phyloP scores from a whole-genome alignment of 2,113 vertebrate species.

The Oryzias melastigma region DNA sequence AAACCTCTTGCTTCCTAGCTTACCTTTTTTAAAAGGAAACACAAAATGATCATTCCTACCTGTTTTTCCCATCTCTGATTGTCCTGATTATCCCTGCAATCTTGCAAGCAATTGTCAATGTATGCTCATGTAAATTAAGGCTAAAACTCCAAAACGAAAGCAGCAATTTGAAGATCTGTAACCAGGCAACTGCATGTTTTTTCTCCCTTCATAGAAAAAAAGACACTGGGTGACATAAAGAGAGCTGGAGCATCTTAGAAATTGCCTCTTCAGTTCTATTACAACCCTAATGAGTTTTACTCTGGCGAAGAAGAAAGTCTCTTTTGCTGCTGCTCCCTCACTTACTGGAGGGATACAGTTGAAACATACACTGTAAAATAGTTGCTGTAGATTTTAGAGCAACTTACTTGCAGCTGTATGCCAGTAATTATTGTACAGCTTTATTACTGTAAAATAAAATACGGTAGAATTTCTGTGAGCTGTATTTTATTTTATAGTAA shows the following conservation, averaged over 20 bases:
- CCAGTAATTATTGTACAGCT: too few relatives aligned
- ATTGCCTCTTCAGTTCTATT: background rate
- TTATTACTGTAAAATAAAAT: too few relatives aligned
- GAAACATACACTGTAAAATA: too few relatives aligned
- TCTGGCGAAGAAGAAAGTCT: too few relatives aligned
- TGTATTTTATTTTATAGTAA: too few relatives aligned
- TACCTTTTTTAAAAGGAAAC: background rate
- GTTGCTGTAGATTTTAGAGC: too few relatives aligned
- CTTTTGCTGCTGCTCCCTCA: too few relatives aligned
- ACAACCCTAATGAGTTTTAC: too few relatives aligned
- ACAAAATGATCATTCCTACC: background rate
- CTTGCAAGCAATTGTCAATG: background rate
- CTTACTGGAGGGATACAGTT: too few relatives aligned
- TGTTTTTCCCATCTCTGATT: background rate
- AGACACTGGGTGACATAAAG: background rate
- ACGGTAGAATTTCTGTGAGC: too few relatives aligned
- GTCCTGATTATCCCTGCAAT: background rate
- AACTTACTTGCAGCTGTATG: too few relatives aligned
- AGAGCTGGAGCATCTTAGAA: background rate
- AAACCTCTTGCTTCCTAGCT: background rate
- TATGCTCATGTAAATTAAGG: constrained; percentile 2
- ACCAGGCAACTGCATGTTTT: constrained; percentile 1
- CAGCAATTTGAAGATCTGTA: constrained; percentile 6
- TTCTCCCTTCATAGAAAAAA: background rate
- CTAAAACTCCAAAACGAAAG: background rate